A percentile compares a stretch with the other conserved stretches of the same genome.
Evolutionary conservation across 1,140 invertebrate species (phyloP).

Genomic region (Bemisia tabaci): DNA sequence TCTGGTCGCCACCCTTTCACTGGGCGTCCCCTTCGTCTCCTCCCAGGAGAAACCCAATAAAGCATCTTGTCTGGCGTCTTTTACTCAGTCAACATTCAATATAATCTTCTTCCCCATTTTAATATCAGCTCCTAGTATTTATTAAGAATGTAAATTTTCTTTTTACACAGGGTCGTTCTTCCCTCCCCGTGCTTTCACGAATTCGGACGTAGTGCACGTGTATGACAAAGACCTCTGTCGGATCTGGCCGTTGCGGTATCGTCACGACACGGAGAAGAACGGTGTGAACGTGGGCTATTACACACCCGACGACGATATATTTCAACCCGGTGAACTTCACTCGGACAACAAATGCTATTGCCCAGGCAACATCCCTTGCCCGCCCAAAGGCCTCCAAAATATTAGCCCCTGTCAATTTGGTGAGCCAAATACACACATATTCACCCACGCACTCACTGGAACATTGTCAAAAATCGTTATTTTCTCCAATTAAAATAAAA

Average conservation of each 20-base stretch:
- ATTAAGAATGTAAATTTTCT: too few species aligned
- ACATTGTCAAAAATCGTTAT: constrained; percentile 2
- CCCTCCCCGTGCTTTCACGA: constrained; percentile 54
- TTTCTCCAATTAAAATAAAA: too few species aligned
- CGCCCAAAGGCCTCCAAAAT: constrained; percentile 60
- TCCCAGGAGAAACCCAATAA: too few species aligned
- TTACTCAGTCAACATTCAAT: too few species aligned
- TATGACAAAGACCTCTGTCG: constrained; percentile 78
- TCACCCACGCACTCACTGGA: not conserved
- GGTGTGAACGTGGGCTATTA: constrained; percentile 56
- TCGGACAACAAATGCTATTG: constrained; percentile 73
- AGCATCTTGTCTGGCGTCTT: too few species aligned
- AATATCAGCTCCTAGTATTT: too few species aligned
- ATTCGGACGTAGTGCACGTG: constrained; percentile 54
- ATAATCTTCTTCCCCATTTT: too few species aligned
- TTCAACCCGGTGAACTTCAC: constrained; percentile 46
- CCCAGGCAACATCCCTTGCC: constrained; percentile 46
- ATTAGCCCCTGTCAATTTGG: constrained; percentile 77
- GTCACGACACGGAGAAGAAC: constrained; percentile 40
- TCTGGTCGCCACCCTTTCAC: too few species aligned
- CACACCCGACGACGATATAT: constrained; percentile 50
- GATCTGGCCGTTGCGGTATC: constrained; percentile 57
- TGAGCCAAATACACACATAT: constrained; percentile 32
- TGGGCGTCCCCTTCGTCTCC: too few species aligned
- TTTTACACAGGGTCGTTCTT: constrained; percentile 50